Evolutionary conservation across 2,888 invertebrate species (phyloP), one percentile per base, ranked within the genome.

Genomic region (Cyclophora punctaria): DNA sequence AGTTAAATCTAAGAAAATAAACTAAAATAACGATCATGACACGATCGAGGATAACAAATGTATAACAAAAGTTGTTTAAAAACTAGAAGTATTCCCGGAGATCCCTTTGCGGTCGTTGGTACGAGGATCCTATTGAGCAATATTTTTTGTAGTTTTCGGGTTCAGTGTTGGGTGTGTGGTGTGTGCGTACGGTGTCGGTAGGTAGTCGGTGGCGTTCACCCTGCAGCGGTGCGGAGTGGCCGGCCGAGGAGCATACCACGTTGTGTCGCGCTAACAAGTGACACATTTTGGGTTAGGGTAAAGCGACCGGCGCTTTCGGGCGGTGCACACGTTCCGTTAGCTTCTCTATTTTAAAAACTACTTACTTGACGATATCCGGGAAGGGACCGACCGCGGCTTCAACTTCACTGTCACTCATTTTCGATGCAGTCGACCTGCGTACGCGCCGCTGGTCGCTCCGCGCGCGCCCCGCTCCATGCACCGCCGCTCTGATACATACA

Each of bases 281-380:
- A 85, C 83, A 85, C 73, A 83, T 84, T 85, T 83, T 70, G 75
- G 72, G 75, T 78, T 77, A 73, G 82, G 83, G 82, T 83, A 86
- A 82, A 87, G 76, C 82, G 76, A 73, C 74, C 78, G 84, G 80
- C 79, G 84, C 86, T 85, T 85, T 85, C 83, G 83, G 84, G 76
- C 85, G 69, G 81, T 79, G 77, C 77, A 83, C 84, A 83, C 85
- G 86, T 84, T 83, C 82, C 84, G 85, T 83, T 85, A 79, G 81
- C 77, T 85, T 83, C 86, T 85, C 83, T 87, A 86, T 85, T 87
- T 83, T 81, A 85, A 84, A 86, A 85, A 82, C 80, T 78, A 82
- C 83, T 83, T 82, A 77, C 73, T 79, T 73, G 72, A 73, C 82
- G 83, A 83, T 87, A 88, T 86, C 86, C 84, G 86, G 86, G 80